Evolutionary conservation across 2,888 invertebrate genomes (phyloP).

Genomic region (Mactromeris polynyma): DNA sequence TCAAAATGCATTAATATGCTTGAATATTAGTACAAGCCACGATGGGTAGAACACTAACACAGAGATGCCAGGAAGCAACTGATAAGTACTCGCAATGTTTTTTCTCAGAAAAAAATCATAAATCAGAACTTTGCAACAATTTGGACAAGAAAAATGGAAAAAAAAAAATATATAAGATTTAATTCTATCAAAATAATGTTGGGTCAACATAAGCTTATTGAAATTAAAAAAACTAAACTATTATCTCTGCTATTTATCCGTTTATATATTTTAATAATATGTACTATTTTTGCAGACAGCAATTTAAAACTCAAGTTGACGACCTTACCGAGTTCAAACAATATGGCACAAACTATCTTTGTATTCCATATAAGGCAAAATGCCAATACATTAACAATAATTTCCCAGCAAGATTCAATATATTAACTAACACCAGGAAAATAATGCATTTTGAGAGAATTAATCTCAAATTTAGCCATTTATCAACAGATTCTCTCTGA

Average conservation of each 20-base stretch:
- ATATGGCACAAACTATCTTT: not conserved
- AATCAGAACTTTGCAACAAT: too few relatives aligned
- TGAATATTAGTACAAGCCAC: not conserved
- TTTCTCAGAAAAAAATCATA: not conserved
- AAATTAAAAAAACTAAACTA: not conserved
- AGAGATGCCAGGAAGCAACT: not conserved
- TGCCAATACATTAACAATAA: conserved; percentile 14
- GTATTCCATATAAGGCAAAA: conserved; percentile 12
- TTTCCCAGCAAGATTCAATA: not conserved
- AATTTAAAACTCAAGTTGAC: not conserved
- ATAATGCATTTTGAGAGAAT: conserved; percentile 30
- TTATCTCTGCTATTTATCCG: not conserved
- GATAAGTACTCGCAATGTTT: not conserved
- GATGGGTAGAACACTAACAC: not conserved
- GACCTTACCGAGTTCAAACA: not conserved
- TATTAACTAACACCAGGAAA: not conserved
- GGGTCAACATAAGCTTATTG: not conserved
- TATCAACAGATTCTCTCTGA: conserved; percentile 42
- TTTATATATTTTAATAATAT: not conserved
- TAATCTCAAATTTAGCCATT: conserved; percentile 53
- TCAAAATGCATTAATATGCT: not conserved
- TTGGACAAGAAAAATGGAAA: too few relatives aligned
- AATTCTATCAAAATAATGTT: too few relatives aligned
- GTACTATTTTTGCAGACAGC: not conserved
- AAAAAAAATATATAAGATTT: too few relatives aligned